Evolutionary conservation across 2,797 vertebrate species (phyloP), one percentile per base, ranked within the genome.

Genomic region (Sphenodon punctatus): DNA sequence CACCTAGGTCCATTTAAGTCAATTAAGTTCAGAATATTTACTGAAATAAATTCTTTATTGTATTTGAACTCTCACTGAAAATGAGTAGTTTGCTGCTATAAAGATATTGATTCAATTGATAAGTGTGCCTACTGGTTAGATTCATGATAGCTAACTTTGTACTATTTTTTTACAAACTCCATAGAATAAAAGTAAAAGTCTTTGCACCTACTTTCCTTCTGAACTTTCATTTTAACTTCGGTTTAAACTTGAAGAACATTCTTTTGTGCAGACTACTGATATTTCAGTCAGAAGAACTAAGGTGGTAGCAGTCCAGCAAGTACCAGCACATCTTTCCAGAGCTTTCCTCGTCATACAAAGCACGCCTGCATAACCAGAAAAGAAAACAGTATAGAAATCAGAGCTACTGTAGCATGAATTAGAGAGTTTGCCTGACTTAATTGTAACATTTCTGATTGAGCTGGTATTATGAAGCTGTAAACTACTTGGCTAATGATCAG

Each of bases 1-100:
- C 95, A 96, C 97, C 97, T 93, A 93, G 77, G 83, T 95, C 94
- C 93, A 95, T 97, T 96, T 95, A 91, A 95, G 59, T 93, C 95
- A 94, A 85, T 96, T 94, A 95, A 82, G 92, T 96, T 92, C 92
- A 94, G 91, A 94, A 89, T 94, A 94, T 95, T 96, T 95, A 92
- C 92, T 91, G 89, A 90, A 91, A 84, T 85, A 84, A 85, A 95
- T 95, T 86, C 78, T 90, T 88, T 90, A 93, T 94, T 93, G 75
- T 91, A 30, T 86, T 89, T 92, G 91, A 91, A 87, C 92, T 92
- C 39, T 83, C 36, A 88, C 96, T 87, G 94, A 93, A 96, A 97
- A 94, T 94, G 59, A 91, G 87, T 94, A 78, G 89, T 95, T 92
- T 91, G 89, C 85, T 89, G 72, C 83, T 93, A 10, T 85, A 88